Base-by-base conservation (phyloP, 2,888 invertebrate genomes). In the Platycheirus albimanus region DNA sequence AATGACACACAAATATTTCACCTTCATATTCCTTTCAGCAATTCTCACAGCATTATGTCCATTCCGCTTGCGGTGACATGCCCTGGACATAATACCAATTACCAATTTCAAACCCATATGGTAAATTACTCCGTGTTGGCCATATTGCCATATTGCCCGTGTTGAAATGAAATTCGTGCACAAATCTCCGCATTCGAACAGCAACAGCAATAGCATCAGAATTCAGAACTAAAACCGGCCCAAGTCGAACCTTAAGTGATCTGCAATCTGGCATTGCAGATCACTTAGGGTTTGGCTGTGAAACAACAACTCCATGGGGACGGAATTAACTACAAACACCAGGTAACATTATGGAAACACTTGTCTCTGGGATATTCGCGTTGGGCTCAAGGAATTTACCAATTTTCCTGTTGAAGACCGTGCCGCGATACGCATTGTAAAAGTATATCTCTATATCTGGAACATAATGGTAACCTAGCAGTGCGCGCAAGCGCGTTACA, bases 31-130 rank as follows among this genome's bases (percentile, higher is more conserved):
- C 45, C 33, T 52, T 56, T 38, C 38, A 45, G 10, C 13, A 17
- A 17, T 41, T 63, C 69, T 52, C 17, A 19, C 3, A 13, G 67
- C 77, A 77, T 81, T 77, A 81, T 72, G 77, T 81, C 81, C 61
- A 51, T 71, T 56, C 41, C n/a, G 15, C 54, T 77, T 63, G 61
- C 75, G 61, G 74, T 84, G 79, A 84, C 79, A 84, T 75, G 84
- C 75, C 66, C 70, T 49, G 74, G 84, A 84, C 84, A 84, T 84
- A 84, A 79, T 84, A 79, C 84, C 84, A 84, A 84, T 84, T 84
- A 84, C 84, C 84, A 75, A 84, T 84, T 84, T 84, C 69, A 79
- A 13, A 66, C 79, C 66, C 84, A 84, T 84, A 84, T 84, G 79
- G 84, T 84, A 84, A 79, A 84, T 84, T 84, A 84, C 84, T 67